A percentile compares a stretch with the other conserved stretches of the same genome.
These are phyloP conservation scores for Drosophila prolongata DNA, from an alignment of 2,888 invertebrate genomes.

Conservation along the genomic window DNA sequence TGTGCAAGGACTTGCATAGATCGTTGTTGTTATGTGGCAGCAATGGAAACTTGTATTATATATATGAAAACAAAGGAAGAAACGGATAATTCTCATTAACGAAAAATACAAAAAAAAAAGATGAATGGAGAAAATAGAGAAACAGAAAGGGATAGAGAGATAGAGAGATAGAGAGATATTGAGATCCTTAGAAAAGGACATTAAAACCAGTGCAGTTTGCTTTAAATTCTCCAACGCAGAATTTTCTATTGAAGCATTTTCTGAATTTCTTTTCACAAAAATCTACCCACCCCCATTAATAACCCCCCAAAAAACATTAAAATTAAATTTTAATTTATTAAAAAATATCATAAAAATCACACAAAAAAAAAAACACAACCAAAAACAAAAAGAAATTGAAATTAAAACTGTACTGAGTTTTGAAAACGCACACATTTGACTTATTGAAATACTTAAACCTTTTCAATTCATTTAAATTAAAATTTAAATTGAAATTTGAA, in stretches of 20 bases:
- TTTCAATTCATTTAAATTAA: constrained; percentile 69
- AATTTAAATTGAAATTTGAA: constrained; percentile 68
- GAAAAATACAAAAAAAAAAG: constrained; percentile 2
- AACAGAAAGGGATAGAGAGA: constrained; percentile 8
- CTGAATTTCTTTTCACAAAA: constrained; percentile 57
- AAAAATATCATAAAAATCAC: constrained; percentile 16
- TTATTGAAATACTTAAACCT: constrained; percentile 22
- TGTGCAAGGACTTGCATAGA: constrained; percentile 27
- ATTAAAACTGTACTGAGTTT: constrained; percentile 67
- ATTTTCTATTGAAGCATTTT: constrained; percentile 69
- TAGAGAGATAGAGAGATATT: constrained; percentile 13
- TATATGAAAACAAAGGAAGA: constrained; percentile 15
- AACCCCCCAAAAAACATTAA: constrained; percentile 16
- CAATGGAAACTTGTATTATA: constrained; percentile 63
- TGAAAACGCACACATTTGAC: constrained; percentile 26
- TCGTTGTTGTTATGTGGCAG: constrained; percentile 30
- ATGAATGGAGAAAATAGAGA: constrained; percentile 18
- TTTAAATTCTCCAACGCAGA: constrained; percentile 66
- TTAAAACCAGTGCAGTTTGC: constrained; percentile 74
- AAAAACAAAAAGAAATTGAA: constrained; percentile 34
- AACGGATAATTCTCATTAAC: constrained; percentile 12
- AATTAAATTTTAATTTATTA: constrained; percentile 41
- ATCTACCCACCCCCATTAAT: neutral
- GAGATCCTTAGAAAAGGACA: constrained; percentile 17
- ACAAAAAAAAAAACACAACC: constrained; percentile 14